Base-by-base conservation (phyloP, 2,888 invertebrate genomes). In the Rhagonycha lutea region DNA sequence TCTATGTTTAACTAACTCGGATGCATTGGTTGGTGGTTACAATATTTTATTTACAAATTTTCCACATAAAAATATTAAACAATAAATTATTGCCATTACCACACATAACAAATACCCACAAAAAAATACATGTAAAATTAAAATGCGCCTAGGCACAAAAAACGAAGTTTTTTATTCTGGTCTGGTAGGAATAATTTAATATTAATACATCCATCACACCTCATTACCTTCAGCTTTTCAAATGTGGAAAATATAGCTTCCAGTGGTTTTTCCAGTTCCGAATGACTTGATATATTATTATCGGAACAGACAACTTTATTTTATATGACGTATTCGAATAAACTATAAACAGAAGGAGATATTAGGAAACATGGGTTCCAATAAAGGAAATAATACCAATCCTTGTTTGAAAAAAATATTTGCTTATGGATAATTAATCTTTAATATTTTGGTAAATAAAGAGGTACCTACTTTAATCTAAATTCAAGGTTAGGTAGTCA, bases 161-260 rank as follows among this genome's bases (percentile, higher is more conserved):
- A 47, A 7, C 8, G 2, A 28, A 28, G 8, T 28, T 8, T 2
- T 28, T 28, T 28, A 28, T 28, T 28, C 28, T 28, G 8, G 28
- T 1, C 7, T n/a, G n/a, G 12, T n/a, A 7, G n/a, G n/a, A n/a
- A 47, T 80, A 81, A 81, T 79, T 80, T 79, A 73, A 80, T 80
- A 81, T 81, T 80, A 79, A 79, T 80, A 81, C 80, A 81, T 80
- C 81, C 80, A 80, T 79, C 81, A 82, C 77, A 81, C 75, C 79
- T 81, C 81, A 82, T 82, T 82, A 81, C 81, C 76, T 75, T 73
- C 81, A 77, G 77, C 80, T 79, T 82, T 76, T 81, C 81, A 80
- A 76, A 78, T 82, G 81, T 80, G 65, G 72, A 77, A 77, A 74
- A 76, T 73, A 77, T 47, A 47, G 47, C n/a, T 47, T 47, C n/a